phyloP scores from a whole-genome alignment of 2,888 invertebrate species.

The Agrochola lota region DNA sequence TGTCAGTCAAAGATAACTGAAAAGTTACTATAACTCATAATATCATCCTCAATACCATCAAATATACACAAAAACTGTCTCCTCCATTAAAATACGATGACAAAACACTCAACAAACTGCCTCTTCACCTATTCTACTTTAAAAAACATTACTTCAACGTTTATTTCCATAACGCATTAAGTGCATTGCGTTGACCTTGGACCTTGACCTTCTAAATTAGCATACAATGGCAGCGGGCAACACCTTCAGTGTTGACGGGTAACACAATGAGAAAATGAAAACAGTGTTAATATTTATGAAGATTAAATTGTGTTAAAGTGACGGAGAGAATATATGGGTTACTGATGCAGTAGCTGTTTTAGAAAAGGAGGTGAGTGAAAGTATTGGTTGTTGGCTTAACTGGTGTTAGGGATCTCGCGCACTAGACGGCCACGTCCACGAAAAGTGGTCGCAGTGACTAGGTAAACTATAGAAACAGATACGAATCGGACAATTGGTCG shows the following conservation, averaged over 20 bases:
- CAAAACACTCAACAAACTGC: background rate
- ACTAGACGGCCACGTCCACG: no score
- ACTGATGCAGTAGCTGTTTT: background rate
- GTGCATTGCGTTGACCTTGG: conserved; percentile 51
- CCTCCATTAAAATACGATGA: conserved; percentile 10
- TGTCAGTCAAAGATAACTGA: no score
- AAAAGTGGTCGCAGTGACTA: no score
- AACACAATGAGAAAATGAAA: conserved; percentile 46
- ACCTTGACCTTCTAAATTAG: conserved; percentile 59
- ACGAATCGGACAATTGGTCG: no score
- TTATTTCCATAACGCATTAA: conserved; percentile 52
- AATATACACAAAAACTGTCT: background rate
- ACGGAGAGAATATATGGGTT: background rate
- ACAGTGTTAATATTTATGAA: conserved; percentile 32
- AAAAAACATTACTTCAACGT: conserved; percentile 39
- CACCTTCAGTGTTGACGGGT: conserved; percentile 56
- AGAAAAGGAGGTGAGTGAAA: no score
- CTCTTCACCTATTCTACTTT: conserved; percentile 34
- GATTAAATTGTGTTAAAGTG: conserved; percentile 16
- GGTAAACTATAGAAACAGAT: no score
- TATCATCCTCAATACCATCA: no score
- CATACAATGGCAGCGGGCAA: conserved; percentile 65
- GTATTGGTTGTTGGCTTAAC: no score
- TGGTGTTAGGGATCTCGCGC: no score
- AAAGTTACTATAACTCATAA: no score